Evolutionary conservation across 2,888 invertebrate genomes (phyloP).

Genomic region (Hydrotaea diabolus): DNA sequence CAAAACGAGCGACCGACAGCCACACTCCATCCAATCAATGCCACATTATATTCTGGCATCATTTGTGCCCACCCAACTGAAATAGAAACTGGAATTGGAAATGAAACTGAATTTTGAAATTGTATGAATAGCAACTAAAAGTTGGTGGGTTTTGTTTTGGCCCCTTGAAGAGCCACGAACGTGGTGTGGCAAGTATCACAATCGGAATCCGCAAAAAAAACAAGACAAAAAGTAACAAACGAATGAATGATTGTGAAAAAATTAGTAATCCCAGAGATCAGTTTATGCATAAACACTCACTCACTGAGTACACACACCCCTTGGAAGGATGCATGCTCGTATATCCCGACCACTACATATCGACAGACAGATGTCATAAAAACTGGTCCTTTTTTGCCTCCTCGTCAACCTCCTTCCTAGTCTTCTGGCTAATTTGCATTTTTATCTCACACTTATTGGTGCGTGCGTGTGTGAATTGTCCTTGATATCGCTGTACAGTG

Average conservation of each 20-base stretch:
- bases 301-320: neutral
- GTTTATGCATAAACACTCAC: conserved; percentile 38
- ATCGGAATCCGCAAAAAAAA: neutral
- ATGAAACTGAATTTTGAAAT: neutral
- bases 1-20: conserved; percentile 38
- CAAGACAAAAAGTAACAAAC: too few species aligned
- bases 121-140: neutral
- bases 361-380: neutral
- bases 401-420: neutral
- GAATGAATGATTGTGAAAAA: conserved; percentile 37
- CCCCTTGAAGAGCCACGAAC: neutral
- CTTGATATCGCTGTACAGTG: neutral
- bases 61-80: conserved; percentile 39
- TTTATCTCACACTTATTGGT: conserved; percentile 27
- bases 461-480: neutral
- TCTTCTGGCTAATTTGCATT: conserved; percentile 59
- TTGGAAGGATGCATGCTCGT: neutral
- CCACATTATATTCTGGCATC: conserved; percentile 1
- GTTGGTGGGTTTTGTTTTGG: neutral
- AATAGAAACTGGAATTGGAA: neutral
- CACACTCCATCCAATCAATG: conserved; percentile 65
- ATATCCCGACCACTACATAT: neutral
- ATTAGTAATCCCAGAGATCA: conserved; percentile 60
- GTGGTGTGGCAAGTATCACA: neutral
- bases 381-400: neutral